Evolutionary conservation across 2,113 vertebrate genomes (phyloP), one percentile per base, ranked within the genome.

Genomic region (Ranitomeya imitator): DNA sequence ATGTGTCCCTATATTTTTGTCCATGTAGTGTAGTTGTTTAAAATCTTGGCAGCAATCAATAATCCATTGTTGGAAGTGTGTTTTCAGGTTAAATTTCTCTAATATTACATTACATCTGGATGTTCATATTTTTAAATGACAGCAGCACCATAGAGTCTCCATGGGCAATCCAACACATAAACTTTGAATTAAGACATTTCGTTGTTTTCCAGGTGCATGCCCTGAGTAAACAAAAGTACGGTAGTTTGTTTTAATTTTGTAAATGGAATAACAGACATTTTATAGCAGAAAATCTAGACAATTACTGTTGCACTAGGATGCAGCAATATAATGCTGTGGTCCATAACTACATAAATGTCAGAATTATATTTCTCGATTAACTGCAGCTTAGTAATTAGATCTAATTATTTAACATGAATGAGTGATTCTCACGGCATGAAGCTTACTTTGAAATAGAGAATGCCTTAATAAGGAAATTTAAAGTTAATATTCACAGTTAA

Each of bases 321-420:
- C 31, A 37, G 71, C 0, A 14, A 45, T 18, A 86, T 52, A 2
- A 77, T 0, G 26, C 26, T 84, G 59, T 84, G 60, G 82, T 69
- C 63, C 63, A 84, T 55, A 84, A n/a, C 63, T 69, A 52, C 54
- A 55, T 71, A 84, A 67, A 84, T 71, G n/a, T 67, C 63, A 84
- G 11, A 23, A 84, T 71, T 21, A 65, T 69, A 84, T 84, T 65
- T 84, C 45, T 84, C 71, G 15, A 71, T 84, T 71, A 71, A 71
- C 18, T 84, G 65, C 65, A 84, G 51, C 65, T 84, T 52, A n/a
- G 65, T 71, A 84, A 71, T 84, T 69, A 69, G 31, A 21, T 69
- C 19, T 69, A 84, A 84, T 67, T 71, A 54, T 71, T 67, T 57
- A 71, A 23, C 65, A 71, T 84, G 65, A 84, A 55, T 84, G 61